A percentile compares a stretch with the other conserved stretches of the same genome.
Evolutionary conservation across 2,113 vertebrate species (phyloP).

Genomic region (Nycticorax nycticorax): DNA sequence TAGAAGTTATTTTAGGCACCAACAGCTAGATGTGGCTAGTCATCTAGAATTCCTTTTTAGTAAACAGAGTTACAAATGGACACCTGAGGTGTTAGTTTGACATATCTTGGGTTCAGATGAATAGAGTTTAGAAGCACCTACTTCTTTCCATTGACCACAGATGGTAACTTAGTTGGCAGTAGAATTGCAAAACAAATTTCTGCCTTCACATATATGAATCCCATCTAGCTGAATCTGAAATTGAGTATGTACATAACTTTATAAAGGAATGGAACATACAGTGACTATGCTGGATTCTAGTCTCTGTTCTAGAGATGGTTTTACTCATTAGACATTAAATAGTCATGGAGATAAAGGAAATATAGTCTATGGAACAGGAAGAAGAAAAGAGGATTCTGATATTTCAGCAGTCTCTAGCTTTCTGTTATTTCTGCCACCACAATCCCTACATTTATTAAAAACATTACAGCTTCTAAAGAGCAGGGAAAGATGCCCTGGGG

Average conservation of each 20-base stretch:
- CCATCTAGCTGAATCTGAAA: background rate
- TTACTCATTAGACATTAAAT: background rate
- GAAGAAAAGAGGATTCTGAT: background rate
- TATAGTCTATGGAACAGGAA: background rate
- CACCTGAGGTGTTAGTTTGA: background rate
- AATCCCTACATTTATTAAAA: background rate
- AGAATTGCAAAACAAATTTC: background rate
- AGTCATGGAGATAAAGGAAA: background rate
- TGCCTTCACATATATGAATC: background rate
- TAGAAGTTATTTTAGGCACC: background rate
- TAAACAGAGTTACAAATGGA: background rate
- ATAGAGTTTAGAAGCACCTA: background rate
- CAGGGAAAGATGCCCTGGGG: background rate
- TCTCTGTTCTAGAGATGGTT: background rate
- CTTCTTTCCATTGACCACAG: background rate
- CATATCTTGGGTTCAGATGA: background rate
- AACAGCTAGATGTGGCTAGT: background rate
- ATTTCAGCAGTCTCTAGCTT: background rate
- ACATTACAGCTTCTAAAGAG: background rate
- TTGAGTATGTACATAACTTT: background rate
- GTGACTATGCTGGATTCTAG: background rate
- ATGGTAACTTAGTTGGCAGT: background rate
- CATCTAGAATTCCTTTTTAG: background rate
- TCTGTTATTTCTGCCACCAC: background rate
- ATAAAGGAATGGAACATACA: background rate